phyloP scores from a whole-genome alignment of 2,797 vertebrate genomes.

The Merluccius polli region DNA sequence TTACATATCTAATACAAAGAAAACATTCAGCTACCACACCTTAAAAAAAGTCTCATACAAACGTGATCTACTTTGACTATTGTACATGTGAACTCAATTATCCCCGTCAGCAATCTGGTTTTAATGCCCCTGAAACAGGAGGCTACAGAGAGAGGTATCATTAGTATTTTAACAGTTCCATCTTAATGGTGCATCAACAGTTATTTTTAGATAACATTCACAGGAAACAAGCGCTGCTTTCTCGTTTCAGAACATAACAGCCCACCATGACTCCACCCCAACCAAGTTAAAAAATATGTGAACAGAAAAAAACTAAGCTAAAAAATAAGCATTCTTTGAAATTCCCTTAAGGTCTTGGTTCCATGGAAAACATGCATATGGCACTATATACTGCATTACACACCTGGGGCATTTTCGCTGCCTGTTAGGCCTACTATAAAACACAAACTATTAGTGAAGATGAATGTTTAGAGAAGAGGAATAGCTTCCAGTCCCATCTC shows the following conservation, averaged over 20 bases:
- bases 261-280: slow-evolving; percentile 36
- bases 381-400: slow-evolving; percentile 25
- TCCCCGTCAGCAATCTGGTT: slow-evolving; percentile 26
- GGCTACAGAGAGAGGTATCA: neutral
- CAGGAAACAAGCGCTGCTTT: slow-evolving; percentile 12
- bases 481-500: slow-evolving; percentile 46
- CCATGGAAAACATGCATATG: slow-evolving; percentile 14
- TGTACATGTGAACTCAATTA: slow-evolving; percentile 42
- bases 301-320: neutral
- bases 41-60: slow-evolving; percentile 37
- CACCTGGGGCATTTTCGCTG: slow-evolving; percentile 45
- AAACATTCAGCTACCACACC: neutral
- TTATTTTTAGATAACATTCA: slow-evolving; percentile 30
- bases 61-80: slow-evolving; percentile 24
- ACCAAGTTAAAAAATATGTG: neutral
- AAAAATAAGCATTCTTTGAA: slow-evolving; percentile 29
- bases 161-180: slow-evolving; percentile 25
- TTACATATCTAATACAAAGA: neutral
- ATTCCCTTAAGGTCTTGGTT: slow-evolving; percentile 31
- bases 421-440: slow-evolving; percentile 49
- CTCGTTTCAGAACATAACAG: slow-evolving; percentile 19
- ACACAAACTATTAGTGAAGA: slow-evolving; percentile 50
- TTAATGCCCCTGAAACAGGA: slow-evolving; percentile 35
- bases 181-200: slow-evolving; percentile 24
- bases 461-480: slow-evolving; percentile 44